Evolutionary conservation across 2,888 invertebrate genomes (phyloP).

Genomic region (Resseliella maxima): DNA sequence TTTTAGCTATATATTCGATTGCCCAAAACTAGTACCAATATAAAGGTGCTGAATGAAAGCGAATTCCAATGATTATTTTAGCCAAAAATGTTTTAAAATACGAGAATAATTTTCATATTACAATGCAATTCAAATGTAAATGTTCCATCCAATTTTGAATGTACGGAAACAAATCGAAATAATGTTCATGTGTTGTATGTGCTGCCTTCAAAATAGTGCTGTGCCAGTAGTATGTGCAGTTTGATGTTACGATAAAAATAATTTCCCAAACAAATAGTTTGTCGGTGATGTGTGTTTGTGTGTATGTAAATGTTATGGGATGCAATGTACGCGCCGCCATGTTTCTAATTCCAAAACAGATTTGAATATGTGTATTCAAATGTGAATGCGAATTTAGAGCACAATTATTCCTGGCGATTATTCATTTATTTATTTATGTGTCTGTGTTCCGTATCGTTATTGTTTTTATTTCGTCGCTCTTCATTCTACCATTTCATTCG

Average conservation of each 20-base stretch:
- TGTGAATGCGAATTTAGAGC: neutral
- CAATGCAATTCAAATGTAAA: no score
- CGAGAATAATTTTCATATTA: no score
- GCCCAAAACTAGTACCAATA: neutral
- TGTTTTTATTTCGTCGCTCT: no score
- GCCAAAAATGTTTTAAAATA: neutral
- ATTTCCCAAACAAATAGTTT: neutral
- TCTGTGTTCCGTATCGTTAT: neutral
- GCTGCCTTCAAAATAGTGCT: neutral
- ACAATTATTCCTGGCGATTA: neutral
- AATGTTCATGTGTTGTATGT: neutral
- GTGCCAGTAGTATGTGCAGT: neutral
- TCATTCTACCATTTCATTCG: no score
- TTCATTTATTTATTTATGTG: slow-evolving; percentile 34
- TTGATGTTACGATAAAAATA: neutral
- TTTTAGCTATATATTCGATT: no score
- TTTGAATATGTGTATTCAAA: neutral
- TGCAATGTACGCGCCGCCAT: neutral
- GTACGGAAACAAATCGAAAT: no score
- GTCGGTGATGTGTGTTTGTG: neutral
- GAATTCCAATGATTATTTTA: neutral
- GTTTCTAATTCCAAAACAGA: neutral
- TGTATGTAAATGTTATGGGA: no score
- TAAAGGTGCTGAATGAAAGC: neutral
- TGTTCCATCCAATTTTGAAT: no score